These are phyloP conservation scores for Sparidentex hasta DNA, from an alignment of 2,797 vertebrate species.

Conservation along the genomic window DNA sequence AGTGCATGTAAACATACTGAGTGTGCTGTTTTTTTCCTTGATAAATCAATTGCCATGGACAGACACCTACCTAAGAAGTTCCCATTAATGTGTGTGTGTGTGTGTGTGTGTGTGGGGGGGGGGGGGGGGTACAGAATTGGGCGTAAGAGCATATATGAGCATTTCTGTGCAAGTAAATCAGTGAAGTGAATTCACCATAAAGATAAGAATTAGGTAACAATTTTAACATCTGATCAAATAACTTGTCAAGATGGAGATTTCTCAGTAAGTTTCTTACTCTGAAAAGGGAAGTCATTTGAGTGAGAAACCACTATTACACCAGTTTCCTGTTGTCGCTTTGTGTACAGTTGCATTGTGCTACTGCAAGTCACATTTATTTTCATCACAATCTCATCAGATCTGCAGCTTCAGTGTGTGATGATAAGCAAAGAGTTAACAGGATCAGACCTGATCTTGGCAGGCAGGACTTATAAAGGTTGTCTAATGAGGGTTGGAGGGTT, in stretches of 20 bases:
- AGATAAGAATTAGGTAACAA: neutral
- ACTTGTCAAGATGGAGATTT: neutral
- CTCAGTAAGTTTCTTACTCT: neutral
- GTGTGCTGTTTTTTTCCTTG: constrained; percentile 3
- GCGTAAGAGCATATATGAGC: neutral
- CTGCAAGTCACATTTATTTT: neutral
- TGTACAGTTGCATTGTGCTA: constrained; percentile 19
- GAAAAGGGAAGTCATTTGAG: constrained; percentile 40
- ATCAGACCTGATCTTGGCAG: constrained; percentile 64
- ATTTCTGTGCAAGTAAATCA: neutral
- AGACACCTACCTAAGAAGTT: neutral
- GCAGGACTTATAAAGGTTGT: constrained; percentile 54
- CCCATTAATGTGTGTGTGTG: too few relatives aligned
- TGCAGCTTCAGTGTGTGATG: constrained; percentile 18
- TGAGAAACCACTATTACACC: constrained; percentile 40
- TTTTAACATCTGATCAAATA: constrained; percentile 12
- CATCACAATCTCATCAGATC: constrained; percentile 2
- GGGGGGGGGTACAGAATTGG: neutral
- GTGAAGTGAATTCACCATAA: neutral
- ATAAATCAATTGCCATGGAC: constrained; percentile 3
- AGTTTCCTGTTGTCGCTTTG: constrained; percentile 65
- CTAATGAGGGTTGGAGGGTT: constrained; percentile 38
- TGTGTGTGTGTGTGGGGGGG: too few relatives aligned
- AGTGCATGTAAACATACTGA: constrained; percentile 18
- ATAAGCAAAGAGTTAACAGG: constrained; percentile 61